These are phyloP conservation scores for Microplitis demolitor DNA, from an alignment of 1,140 invertebrate genomes.

Conservation along the genomic window DNA sequence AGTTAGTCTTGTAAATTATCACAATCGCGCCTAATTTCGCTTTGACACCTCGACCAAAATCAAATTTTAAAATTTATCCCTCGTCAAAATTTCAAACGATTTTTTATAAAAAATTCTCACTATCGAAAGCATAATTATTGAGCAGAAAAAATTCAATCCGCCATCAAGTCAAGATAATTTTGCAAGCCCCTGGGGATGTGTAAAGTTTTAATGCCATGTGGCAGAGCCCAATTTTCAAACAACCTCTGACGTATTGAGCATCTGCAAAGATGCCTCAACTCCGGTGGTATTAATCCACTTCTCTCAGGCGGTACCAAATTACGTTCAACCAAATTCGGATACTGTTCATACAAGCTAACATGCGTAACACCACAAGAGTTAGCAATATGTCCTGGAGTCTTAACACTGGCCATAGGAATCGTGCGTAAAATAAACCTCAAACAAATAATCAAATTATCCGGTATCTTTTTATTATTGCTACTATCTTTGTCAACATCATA, in stretches of 20 bases:
- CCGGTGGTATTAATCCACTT: constrained; percentile 67
- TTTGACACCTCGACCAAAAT: too few relatives aligned
- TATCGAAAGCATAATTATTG: neutral
- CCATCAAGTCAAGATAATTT: constrained; percentile 74
- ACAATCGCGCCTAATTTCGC: too few relatives aligned
- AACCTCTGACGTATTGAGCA: constrained; percentile 70
- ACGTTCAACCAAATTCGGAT: constrained; percentile 66
- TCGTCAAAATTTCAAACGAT: too few relatives aligned
- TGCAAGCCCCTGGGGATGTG: constrained; percentile 68
- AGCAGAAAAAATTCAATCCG: constrained; percentile 64
- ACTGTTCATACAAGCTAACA: constrained; percentile 67
- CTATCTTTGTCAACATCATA: constrained; percentile 50
- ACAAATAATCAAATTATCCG: constrained; percentile 70
- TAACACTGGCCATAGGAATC: constrained; percentile 58
- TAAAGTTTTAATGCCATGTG: constrained; percentile 71
- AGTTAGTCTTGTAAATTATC: too few relatives aligned
- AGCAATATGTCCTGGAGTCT: constrained; percentile 48
- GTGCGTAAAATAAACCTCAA: constrained; percentile 70
- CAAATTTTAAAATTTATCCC: too few relatives aligned
- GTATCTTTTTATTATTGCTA: constrained; percentile 55
- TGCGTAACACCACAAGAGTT: constrained; percentile 52
- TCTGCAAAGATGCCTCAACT: constrained; percentile 62
- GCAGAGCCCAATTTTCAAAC: constrained; percentile 71
- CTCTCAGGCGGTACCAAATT: constrained; percentile 67
- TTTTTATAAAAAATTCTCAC: too few relatives aligned